A percentile compares a stretch with the other conserved stretches of the same genome.
Evolutionary conservation across 2,113 vertebrate genomes (phyloP).

Genomic region (Petrocephalus zakoni): DNA sequence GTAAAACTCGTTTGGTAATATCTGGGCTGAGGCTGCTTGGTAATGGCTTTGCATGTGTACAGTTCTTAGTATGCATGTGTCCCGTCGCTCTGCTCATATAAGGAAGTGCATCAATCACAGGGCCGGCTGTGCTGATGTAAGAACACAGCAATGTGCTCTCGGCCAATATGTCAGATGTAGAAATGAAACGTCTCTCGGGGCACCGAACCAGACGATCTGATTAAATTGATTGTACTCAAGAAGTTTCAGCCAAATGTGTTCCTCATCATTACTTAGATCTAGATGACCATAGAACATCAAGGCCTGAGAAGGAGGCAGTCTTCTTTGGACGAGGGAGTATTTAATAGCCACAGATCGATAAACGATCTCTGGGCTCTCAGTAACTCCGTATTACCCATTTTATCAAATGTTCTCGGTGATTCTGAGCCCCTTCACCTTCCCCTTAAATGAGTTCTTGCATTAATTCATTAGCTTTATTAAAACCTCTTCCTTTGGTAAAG

Average conservation of each 20-base stretch:
- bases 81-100: neutral
- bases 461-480: neutral
- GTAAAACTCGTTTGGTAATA: neutral
- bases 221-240: slow-evolving; percentile 1
- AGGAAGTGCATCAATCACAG: neutral
- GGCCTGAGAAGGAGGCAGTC: neutral
- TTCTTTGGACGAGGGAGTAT: neutral
- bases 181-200: neutral
- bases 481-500: neutral
- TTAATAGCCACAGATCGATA: neutral
- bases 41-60: neutral
- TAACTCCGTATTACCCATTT: neutral
- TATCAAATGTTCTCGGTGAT: neutral
- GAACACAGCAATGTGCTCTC: neutral
- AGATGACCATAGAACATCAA: neutral
- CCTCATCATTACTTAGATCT: neutral
- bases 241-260: neutral
- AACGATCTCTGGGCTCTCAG: neutral
- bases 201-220: neutral
- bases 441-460: neutral
- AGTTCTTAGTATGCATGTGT: neutral
- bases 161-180: neutral
- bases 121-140: neutral
- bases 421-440: neutral
- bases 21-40: neutral